Conservation (phyloP, 2,888 invertebrate genomes). For the Stomorhina lunata region DNA sequence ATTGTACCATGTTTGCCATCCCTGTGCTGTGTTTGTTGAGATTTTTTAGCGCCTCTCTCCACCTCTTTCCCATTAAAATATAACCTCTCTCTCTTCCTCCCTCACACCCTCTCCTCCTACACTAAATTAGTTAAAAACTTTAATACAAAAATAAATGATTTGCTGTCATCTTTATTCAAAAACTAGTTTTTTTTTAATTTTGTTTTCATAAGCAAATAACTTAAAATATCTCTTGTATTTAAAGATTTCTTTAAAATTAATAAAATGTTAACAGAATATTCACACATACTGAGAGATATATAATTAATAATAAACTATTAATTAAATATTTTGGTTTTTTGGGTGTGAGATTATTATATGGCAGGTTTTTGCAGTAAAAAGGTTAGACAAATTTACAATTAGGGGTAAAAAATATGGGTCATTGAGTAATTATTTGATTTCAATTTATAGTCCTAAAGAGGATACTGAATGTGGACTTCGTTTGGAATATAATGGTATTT, state of each 20-base stretch:
- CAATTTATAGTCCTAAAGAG: too few species aligned
- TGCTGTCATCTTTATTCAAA: constrained; percentile 9
- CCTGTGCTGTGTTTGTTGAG: background rate
- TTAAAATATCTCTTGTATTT: background rate
- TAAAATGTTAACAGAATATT: background rate
- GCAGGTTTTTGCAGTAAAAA: too few species aligned
- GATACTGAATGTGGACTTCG: too few species aligned
- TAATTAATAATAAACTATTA: background rate
- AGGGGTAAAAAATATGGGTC: too few species aligned
- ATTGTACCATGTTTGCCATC: too few species aligned
- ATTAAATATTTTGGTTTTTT: background rate
- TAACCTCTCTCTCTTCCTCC: background rate
- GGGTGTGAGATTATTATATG: too few species aligned
- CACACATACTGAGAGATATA: background rate
- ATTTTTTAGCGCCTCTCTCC: background rate
- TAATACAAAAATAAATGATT: constrained; percentile 6
- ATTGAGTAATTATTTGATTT: too few species aligned
- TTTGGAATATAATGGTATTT: too few species aligned
- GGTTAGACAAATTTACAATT: too few species aligned
- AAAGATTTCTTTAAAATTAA: constrained; percentile 11
- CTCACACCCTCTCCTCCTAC: background rate
- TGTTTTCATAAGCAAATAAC: background rate
- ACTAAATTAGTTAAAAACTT: background rate
- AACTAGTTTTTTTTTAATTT: constrained; percentile 40
- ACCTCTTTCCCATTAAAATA: constrained; percentile 2